Base-by-base conservation (phyloP, 30 jellyfish, hydroid and myxozoan genomes). In the Mastigias papua region DNA sequence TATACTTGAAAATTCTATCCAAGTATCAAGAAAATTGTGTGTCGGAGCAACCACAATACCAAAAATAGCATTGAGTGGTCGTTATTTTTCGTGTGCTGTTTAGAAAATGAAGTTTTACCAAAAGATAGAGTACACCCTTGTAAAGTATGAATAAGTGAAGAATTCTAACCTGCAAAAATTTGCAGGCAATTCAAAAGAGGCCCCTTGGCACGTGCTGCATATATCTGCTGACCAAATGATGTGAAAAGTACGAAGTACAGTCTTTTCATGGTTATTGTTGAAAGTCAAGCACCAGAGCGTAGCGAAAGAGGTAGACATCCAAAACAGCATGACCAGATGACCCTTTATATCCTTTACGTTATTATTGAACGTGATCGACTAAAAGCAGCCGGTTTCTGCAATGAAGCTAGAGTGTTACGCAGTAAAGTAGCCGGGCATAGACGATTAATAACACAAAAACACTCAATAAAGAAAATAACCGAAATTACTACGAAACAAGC, bases 321-420 rank as follows among this genome's bases (percentile, higher is more conserved):
- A 65, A 61, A 62, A 33, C 89, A 78, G 58, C 78, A 80, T 51
- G 89, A 61, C 79, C 58, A 81, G 89, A 78, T 57, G 78, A 80
- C 83, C 29, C 81, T 78, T 60, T 82, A 80, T 51, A 80, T 80
- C 76, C 21, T 42, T 42, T 42, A 42, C 21, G 80, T 82, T 42
- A 80, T 65, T 25, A 60, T 22, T 51, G 77, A 80, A 37, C 80
- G 82, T 3, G 90, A 80, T 71, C 78, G 65, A 27, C 32, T 57
- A 58, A 27, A 58, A 58, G 78, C 76, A 77, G 78, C 63, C 34
- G 78, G 78, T 28, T 58, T 54, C 34, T 64, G 31, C 34, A 34
- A 58, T 48, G 78, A 77, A 66, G 78, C 78, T 27, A 77, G 78
- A 54, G 29, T 34, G 57, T 77, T 58, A 78, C 88, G 78, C 76